A percentile compares a stretch with the other conserved stretches of the same genome.
Conservation (phyloP, 2,888 invertebrate genomes). For the Caenorhabditis plicata region DNA sequence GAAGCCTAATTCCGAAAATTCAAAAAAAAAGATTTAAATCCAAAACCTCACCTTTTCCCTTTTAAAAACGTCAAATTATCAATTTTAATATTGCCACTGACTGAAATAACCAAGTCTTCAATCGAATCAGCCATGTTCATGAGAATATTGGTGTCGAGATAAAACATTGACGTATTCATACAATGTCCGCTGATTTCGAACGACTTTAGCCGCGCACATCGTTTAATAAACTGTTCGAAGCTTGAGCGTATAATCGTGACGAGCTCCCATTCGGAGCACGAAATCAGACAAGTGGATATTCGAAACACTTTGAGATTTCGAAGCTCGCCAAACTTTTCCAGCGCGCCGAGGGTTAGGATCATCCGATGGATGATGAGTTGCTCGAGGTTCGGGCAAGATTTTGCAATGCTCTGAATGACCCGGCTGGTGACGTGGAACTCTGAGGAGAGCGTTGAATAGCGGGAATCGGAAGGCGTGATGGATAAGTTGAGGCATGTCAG, state of each 20-base stretch:
- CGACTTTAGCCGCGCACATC: slow-evolving; percentile 6
- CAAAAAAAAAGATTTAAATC: background rate
- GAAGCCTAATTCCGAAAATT: slow-evolving; percentile 6
- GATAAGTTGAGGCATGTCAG: no score
- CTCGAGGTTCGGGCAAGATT: slow-evolving; percentile 9
- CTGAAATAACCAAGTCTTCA: slow-evolving; percentile 24
- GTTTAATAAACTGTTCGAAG: slow-evolving; percentile 17
- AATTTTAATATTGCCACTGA: slow-evolving; percentile 18
- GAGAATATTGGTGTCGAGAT: slow-evolving; percentile 20
- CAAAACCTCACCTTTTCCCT: slow-evolving; percentile 6
- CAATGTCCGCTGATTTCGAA: slow-evolving; percentile 20
- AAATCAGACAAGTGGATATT: slow-evolving; percentile 25
- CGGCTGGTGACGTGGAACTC: no score
- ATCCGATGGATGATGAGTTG: slow-evolving; percentile 12
- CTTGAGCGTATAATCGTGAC: slow-evolving; percentile 15
- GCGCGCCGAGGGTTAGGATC: slow-evolving; percentile 7
- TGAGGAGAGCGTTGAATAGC: no score
- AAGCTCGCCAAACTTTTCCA: slow-evolving; percentile 23
- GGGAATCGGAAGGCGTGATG: no score
- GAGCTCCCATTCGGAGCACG: slow-evolving; percentile 28
- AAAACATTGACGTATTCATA: slow-evolving; percentile 9
- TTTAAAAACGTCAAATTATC: slow-evolving; percentile 23
- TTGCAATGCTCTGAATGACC: no score
- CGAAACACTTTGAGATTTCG: slow-evolving; percentile 17
- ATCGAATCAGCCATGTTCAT: slow-evolving; percentile 13